Base-by-base conservation (phyloP, 2,797 vertebrate species). In the Sebastes nivosus region DNA sequence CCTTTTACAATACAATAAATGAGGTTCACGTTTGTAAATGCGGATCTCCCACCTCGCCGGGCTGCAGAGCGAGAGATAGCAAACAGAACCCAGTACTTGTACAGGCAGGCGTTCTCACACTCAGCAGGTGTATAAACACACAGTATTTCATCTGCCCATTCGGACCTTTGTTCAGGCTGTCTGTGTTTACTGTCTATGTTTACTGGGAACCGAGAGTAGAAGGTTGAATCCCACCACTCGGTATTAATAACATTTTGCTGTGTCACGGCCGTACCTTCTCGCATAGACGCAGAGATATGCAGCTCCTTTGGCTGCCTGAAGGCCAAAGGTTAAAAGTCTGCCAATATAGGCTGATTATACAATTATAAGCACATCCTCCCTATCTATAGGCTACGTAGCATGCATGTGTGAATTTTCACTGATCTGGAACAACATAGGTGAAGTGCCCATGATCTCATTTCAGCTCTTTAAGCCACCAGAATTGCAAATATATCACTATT, bases 381-480 rank as follows among this genome's bases (percentile, higher is more conserved):
- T 50, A 20, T 50, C 7, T 50, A 50, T 20, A 50, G 46, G 46
- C 46, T 50, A 4, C 8, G 46, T 20, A 50, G 46, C 16, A 50
- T 50, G 46, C 46, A 2, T 0, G 46, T 50, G 0, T 50, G 46
- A 0, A 20, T 50, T 50, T 50, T 50, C 46, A 11, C 20, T 54
- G n/a, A 5, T 54, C 50, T n/a, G 50, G n/a, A 54, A 54, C 20
- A 54, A n/a, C 9, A 54, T 52, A 52, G 50, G 50, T 52, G 50
- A 52, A 52, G 9, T n/a, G 18, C 50, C 50, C 50, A n/a, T 52
- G 8, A 4, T 55, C 32, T 58, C 6, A 36, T 61, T 71, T 75
- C 5, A 55, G 36, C 22, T 58, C 30, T 64, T 59, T 18, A 50
- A 78, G 11, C 20, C 8, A 36, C n/a, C 27, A 3, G 24, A 58